These are phyloP conservation scores for Xyrichtys novacula DNA, from an alignment of 2,797 vertebrate genomes.

Conservation along the genomic window DNA sequence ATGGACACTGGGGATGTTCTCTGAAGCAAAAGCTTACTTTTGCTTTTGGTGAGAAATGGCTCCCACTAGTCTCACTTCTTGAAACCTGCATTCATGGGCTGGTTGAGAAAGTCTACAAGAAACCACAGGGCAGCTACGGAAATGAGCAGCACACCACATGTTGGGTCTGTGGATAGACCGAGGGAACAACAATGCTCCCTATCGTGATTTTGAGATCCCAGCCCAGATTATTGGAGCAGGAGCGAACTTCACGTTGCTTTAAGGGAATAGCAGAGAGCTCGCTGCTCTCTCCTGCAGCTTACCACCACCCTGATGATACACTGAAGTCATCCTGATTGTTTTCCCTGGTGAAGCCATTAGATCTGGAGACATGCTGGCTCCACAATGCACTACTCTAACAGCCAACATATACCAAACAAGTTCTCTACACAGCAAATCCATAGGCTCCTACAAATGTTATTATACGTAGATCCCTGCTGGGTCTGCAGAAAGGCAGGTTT, in stretches of 20 bases:
- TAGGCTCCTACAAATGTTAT: constrained; percentile 91
- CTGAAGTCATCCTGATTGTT: constrained; percentile 87
- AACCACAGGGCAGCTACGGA: constrained; percentile 73
- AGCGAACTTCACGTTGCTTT: constrained; percentile 70
- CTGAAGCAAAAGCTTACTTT: constrained; percentile 33
- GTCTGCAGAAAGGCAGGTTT: constrained; percentile 88
- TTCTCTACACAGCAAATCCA: constrained; percentile 91
- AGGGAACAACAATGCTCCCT: constrained; percentile 72
- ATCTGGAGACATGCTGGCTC: constrained; percentile 89
- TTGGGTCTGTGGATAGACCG: constrained; percentile 59
- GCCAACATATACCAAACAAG: constrained; percentile 83
- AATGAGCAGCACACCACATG: constrained; percentile 80
- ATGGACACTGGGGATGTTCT: background rate
- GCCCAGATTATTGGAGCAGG: constrained; percentile 79
- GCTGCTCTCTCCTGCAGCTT: constrained; percentile 83
- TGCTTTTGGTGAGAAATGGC: constrained; percentile 29
- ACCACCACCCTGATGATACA: constrained; percentile 79
- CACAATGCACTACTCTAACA: constrained; percentile 90
- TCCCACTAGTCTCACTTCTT: constrained; percentile 36
- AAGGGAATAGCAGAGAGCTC: constrained; percentile 77
- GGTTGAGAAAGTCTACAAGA: constrained; percentile 67
- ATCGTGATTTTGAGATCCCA: constrained; percentile 77
- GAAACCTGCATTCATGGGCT: constrained; percentile 70
- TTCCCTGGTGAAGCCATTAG: constrained; percentile 91
- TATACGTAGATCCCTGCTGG: constrained; percentile 87